Conservation (phyloP, 2,113 vertebrate species). For the Tympanuchus pallidicinctus region DNA sequence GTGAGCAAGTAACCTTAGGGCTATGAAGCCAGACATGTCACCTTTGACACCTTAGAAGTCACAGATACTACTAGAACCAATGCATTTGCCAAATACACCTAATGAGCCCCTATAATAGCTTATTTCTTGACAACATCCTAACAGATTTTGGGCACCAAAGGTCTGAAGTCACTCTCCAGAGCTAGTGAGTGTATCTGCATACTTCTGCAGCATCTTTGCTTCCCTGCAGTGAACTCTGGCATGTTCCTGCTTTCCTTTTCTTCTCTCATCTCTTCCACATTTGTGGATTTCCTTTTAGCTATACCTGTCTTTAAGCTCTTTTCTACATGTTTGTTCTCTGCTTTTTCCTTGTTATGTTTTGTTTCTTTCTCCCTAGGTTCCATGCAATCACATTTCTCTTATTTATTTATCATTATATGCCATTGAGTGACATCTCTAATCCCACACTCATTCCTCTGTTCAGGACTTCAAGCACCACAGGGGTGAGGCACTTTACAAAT, state of each 20-base stretch:
- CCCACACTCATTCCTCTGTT: neutral
- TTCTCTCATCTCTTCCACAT: neutral
- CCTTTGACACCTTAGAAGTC: neutral
- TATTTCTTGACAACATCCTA: neutral
- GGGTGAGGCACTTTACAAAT: neutral
- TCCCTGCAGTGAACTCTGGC: neutral
- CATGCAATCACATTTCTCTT: neutral
- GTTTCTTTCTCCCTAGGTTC: neutral
- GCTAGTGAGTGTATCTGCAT: neutral
- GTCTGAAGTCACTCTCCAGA: neutral
- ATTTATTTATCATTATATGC: conserved; percentile 6
- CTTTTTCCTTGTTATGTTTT: neutral
- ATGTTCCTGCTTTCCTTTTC: neutral
- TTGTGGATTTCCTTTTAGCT: neutral
- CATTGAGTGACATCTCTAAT: neutral
- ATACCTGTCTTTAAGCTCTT: neutral
- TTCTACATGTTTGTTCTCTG: neutral
- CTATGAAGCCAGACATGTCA: neutral
- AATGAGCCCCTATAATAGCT: neutral
- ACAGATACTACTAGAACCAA: neutral
- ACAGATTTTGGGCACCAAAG: neutral
- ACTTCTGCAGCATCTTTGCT: neutral
- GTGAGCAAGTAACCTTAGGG: neutral
- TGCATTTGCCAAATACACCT: neutral
- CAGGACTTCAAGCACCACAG: neutral